Base-by-base conservation (phyloP, 2,888 invertebrate species). In the Euplexia lucipara region DNA sequence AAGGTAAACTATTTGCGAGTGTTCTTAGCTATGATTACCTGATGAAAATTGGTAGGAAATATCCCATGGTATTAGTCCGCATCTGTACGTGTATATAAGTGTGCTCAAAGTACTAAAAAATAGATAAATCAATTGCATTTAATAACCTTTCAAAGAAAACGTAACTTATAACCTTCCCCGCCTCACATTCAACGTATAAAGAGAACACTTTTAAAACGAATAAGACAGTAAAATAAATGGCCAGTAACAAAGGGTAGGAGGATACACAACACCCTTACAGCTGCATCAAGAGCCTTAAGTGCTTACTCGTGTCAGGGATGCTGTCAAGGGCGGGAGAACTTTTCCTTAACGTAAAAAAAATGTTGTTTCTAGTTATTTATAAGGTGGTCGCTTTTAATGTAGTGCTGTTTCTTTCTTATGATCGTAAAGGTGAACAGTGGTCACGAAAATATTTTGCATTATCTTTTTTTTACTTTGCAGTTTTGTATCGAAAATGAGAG, bases 161-260 rank as follows among this genome's bases (percentile, higher is more conserved):
- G 42, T 26, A 67, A 49, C 47, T 62, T 74, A 47, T 57, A 64
- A 75, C 70, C 51, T 59, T 52, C 49, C 35, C 34, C 16, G 48
- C 49, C 20, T 75, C 56, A 47, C 70, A 75, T 53, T 75, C 73
- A 74, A 16, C 44, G 52, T 39, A 75, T 48, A 75, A 60, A 73
- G 76, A 70, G 70, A 77, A 70, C 58, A 72, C 69, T 78, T 75
- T 80, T 72, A 72, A 75, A 80, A 72, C 64, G 70, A 78, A 72
- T 70, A 72, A 80, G 78, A 80, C 79, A 79, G 72, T 78, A 72
- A 80, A 79, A 79, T 78, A 75, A 79, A 80, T 72, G 54, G 67
- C 51, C 54, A 34, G 60, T 63, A 75, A 80, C 81, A 80, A 80
- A 80, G 78, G 72, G 75, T 78, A 74, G 63, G 74, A 60, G 66